These are phyloP conservation scores for Hypanus sabinus DNA, from an alignment of 2,113 vertebrate genomes.

Conservation along the genomic window DNA sequence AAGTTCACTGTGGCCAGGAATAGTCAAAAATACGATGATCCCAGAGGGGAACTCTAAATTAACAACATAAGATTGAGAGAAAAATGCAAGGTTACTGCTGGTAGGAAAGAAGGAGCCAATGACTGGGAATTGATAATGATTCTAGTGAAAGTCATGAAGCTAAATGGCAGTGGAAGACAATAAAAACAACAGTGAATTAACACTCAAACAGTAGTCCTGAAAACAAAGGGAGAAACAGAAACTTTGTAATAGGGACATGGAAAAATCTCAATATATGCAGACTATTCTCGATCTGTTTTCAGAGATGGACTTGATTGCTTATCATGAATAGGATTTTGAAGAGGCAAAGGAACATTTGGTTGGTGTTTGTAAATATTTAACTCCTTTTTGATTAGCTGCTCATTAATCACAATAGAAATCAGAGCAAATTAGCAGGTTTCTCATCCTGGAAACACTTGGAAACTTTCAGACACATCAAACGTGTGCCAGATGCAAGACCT, in stretches of 20 bases:
- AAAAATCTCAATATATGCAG: not conserved
- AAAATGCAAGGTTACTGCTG: not conserved
- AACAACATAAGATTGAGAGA: not conserved
- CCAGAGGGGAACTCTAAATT: not conserved
- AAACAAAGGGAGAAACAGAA: not conserved
- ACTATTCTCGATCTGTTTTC: not conserved
- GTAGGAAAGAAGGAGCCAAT: not conserved
- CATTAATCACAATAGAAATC: not conserved
- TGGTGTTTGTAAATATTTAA: not conserved
- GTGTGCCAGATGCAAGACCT: not conserved
- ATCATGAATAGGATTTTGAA: not conserved
- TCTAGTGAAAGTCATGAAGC: not conserved
- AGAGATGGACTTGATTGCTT: not conserved
- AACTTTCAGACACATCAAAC: not conserved
- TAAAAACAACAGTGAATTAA: not conserved
- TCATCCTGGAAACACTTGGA: not conserved
- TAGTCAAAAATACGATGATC: not conserved
- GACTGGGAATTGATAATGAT: not conserved
- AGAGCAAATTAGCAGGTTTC: not conserved
- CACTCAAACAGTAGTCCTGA: not conserved
- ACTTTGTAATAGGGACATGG: not conserved
- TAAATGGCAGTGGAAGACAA: not conserved
- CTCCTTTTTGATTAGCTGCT: not conserved
- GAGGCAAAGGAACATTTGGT: not conserved
- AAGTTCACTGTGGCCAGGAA: not conserved